These are phyloP conservation scores for Psittacula cyanocephala DNA, from an alignment of 2,113 vertebrate species.

Conservation along the genomic window DNA sequence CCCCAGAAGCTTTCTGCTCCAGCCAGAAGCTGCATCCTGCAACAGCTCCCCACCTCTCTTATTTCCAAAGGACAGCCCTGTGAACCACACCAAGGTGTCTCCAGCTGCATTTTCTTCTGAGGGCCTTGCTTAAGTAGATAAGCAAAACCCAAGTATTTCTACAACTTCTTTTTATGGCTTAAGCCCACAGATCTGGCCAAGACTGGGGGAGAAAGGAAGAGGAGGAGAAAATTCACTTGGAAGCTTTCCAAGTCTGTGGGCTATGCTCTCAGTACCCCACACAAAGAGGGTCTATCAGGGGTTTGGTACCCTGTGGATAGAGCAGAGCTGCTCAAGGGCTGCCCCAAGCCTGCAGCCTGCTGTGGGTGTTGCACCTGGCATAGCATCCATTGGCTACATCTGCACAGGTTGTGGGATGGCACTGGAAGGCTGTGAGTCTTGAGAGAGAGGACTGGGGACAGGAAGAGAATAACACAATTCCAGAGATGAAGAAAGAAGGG, in stretches of 20 bases:
- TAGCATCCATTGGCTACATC: fast-evolving
- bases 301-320: background rate
- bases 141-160: background rate
- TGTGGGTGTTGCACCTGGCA: background rate
- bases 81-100: background rate
- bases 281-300: fast-evolving
- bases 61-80: background rate
- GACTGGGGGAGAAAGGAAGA: background rate
- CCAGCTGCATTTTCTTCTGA: background rate
- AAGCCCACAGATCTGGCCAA: background rate
- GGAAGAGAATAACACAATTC: background rate
- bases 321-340: background rate
- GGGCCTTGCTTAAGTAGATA: background rate
- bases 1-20: background rate
- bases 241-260: background rate
- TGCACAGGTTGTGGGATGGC: fast-evolving
- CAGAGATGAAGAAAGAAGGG: background rate
- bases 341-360: background rate
- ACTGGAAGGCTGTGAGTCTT: background rate
- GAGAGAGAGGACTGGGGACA: fast-evolving
- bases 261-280: background rate
- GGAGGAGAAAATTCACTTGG: background rate
- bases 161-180: background rate
- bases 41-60: background rate
- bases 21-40: background rate